Percentiles rank a stretch among this genome's conserved stretches.
These are phyloP conservation scores for Gymnogyps californianus DNA, from an alignment of 2,113 vertebrate species.

Conservation along the genomic window DNA sequence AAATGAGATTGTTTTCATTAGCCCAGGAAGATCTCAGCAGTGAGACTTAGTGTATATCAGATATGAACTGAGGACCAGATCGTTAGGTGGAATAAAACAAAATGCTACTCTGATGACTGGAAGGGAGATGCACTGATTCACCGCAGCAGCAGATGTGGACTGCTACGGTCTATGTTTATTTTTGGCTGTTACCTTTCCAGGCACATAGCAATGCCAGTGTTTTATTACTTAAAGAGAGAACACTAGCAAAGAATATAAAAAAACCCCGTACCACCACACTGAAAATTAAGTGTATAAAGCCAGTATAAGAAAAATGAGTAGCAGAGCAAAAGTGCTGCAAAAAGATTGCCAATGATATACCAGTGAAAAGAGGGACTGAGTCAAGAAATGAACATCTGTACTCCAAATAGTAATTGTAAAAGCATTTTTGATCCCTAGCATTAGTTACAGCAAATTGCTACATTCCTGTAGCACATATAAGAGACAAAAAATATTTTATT, in stretches of 20 bases:
- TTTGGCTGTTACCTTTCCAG: neutral
- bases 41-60: neutral
- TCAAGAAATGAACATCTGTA: neutral
- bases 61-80: neutral
- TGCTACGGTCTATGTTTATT: fast-evolving
- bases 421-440: neutral
- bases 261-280: fast-evolving
- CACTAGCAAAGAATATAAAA: neutral
- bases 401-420: neutral
- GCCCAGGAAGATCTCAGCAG: neutral
- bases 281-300: neutral
- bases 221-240: neutral
- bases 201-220: neutral
- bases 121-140: neutral
- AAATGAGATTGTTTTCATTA: neutral
- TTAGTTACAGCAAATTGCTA: neutral
- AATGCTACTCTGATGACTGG: neutral
- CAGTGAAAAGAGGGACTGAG: neutral
- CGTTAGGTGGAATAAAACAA: neutral
- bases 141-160: neutral
- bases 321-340: neutral
- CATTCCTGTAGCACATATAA: neutral
- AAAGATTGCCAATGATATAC: neutral
- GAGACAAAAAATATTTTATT: neutral
- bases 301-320: neutral